Evolutionary conservation across 2,113 vertebrate species (phyloP), one percentile per base, ranked within the genome.

Genomic region (Thunnus thynnus): DNA sequence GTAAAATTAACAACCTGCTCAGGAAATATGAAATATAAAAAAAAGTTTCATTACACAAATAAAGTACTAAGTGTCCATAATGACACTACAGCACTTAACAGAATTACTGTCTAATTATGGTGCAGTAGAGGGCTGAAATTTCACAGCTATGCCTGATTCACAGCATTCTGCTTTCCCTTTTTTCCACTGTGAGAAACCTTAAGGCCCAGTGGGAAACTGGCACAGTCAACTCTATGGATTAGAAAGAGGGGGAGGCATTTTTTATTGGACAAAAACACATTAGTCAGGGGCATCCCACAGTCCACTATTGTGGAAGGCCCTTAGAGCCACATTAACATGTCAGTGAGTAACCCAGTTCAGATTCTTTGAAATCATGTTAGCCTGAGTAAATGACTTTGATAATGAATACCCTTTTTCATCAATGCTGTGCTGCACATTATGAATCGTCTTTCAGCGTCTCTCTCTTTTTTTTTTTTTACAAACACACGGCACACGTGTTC

Each of bases 241-340:
- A 36, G 13, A 76, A 77, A 56, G 54, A 73, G 13, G 50, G 68
- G 78, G 63, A 46, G 52, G 16, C 52, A 72, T 79, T 61, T 72
- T 75, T 69, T 71, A 76, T 41, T 65, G 60, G 54, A 67, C 60
- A 76, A 70, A 81, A 85, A 84, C 56, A 66, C 67, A 89, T 76
- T 72, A 76, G 74, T 72, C 55, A 48, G 30, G 63, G 25, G 76
- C 62, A 51, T 77, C 67, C 76, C 36, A 75, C 65, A 16, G 78
- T 52, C 65, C 57, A 41, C 56, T 51, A 74, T 63, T 80, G 72
- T 68, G 56, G 56, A 60, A 62, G 25, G 56, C 4, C 66, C 47
- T 60, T 76, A 61, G 57, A 82, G 77, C 54, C 75, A 57, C 63
- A 83, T 91, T 76, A 78, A 61, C 50, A 71, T 58, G 63, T 76